These are phyloP conservation scores for Drosophila borborema DNA, from an alignment of 2,888 invertebrate species.

Conservation along the genomic window DNA sequence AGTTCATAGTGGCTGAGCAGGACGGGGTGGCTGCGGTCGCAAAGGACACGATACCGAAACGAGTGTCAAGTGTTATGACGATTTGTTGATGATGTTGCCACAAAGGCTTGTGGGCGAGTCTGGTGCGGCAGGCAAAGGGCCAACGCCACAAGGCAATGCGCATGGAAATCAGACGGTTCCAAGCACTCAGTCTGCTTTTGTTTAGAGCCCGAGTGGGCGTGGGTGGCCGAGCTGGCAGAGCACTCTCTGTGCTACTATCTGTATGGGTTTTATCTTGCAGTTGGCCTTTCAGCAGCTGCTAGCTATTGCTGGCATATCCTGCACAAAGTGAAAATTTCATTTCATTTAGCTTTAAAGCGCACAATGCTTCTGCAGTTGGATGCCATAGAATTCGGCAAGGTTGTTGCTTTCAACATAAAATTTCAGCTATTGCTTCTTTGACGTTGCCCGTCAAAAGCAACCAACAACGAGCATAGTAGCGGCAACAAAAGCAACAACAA, in stretches of 20 bases:
- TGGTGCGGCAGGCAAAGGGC: conserved; percentile 26
- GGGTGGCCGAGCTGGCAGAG: conserved; percentile 23
- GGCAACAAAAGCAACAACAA: conserved; percentile 17
- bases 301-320: conserved; percentile 20
- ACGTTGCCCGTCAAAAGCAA: conserved; percentile 47
- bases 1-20: conserved; percentile 47
- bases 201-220: conserved; percentile 39
- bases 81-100: conserved; percentile 78
- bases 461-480: neutral
- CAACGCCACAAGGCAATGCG: conserved; percentile 41
- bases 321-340: conserved; percentile 40
- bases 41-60: conserved; percentile 39
- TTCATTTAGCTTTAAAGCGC: conserved; percentile 34
- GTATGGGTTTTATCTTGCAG: conserved; percentile 24
- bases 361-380: conserved; percentile 25
- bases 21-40: conserved; percentile 36
- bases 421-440: conserved; percentile 39
- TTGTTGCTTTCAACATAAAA: conserved; percentile 37
- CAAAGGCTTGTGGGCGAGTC: conserved; percentile 45
- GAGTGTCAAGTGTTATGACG: conserved; percentile 79
- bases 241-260: conserved; percentile 18
- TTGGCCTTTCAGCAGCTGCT: conserved; percentile 21
- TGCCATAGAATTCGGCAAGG: conserved; percentile 47
- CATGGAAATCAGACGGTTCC: conserved; percentile 56
- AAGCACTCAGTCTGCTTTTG: conserved; percentile 41